phyloP scores from a whole-genome alignment of 2,888 invertebrate species.

The Leptinotarsa tumamoca region DNA sequence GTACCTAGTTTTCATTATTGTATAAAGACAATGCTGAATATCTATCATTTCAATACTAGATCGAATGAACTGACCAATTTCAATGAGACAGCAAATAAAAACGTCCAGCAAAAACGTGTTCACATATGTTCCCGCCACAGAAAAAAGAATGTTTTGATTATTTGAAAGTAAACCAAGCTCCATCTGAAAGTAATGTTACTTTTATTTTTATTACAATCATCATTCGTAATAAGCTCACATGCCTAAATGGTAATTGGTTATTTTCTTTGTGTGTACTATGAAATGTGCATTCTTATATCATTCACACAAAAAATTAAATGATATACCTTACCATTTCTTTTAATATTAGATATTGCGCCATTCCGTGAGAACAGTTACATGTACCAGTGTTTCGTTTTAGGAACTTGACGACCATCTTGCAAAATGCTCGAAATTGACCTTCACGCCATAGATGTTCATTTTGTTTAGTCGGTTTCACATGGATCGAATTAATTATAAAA shows the following conservation, averaged over 20 bases:
- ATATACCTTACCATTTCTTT: not conserved
- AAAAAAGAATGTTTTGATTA: no score
- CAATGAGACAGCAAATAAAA: no score
- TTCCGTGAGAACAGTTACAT: slow-evolving; percentile 45
- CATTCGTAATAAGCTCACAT: not conserved
- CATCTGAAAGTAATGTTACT: no score
- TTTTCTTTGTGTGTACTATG: not conserved
- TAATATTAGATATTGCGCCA: slow-evolving; percentile 35
- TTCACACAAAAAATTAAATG: slow-evolving; percentile 12
- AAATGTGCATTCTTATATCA: slow-evolving; percentile 8
- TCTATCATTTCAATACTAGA: no score
- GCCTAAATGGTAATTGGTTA: not conserved
- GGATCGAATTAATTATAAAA: slow-evolving; percentile 20
- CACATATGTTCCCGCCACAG: no score
- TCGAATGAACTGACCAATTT: no score
- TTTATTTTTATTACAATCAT: not conserved
- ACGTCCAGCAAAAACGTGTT: no score
- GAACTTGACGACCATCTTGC: slow-evolving; percentile 18
- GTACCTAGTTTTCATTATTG: no score
- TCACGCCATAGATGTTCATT: slow-evolving; percentile 26
- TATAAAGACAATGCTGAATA: no score
- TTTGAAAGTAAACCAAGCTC: no score
- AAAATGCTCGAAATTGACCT: slow-evolving; percentile 26
- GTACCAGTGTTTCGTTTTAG: slow-evolving; percentile 22
- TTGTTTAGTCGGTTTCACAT: slow-evolving; percentile 22